Evolutionary conservation across 2,888 invertebrate genomes (phyloP), one percentile per base, ranked within the genome.

Genomic region (Xestia rhomboidea): DNA sequence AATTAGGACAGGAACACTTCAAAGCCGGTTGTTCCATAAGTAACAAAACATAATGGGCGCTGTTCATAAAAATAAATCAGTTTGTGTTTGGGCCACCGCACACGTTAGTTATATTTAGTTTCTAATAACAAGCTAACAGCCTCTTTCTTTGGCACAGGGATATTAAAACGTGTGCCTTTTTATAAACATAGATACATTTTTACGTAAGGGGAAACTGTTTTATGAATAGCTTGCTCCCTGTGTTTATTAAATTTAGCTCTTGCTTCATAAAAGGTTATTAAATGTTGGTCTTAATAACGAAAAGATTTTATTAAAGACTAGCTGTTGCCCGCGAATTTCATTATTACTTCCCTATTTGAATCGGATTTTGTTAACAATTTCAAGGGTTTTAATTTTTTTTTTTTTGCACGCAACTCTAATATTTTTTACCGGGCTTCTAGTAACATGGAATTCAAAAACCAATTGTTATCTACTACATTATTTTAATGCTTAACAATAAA

Each of bases 61-160:
- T 57, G 21, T 79, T 71, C 30, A 60, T 60, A 60, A 66, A 79
- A 69, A 80, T 74, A 81, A 81, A 75, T 66, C 51, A 4, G n/a
- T 46, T 46, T 75, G 10, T 81, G 73, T 73, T 67, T 79, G 44
- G 44, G 13, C 44, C 79, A 11, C 79, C 79, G 60, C 78, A 79
- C 79, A 34, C 67, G 41, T 51, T 34, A 27, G 51, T 60, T 79
- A 72, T 67, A 60, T 73, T 79, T 79, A 73, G 72, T 79, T 73
- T 62, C 34, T 62, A 72, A 79, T 73, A 62, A 67, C 30, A 72
- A 66, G 24, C 49, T 66, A 30, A 54, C 30, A 57, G 72, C 34
- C 57, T 38, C 51, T 60, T 67, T 44, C 51, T 67, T 67, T 51
- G 72, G 34, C 67, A 15, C 51, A 30, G 13, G 57, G 49, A 24